These are phyloP conservation scores for Morone saxatilis DNA, from an alignment of 2,113 vertebrate genomes.

Conservation along the genomic window DNA sequence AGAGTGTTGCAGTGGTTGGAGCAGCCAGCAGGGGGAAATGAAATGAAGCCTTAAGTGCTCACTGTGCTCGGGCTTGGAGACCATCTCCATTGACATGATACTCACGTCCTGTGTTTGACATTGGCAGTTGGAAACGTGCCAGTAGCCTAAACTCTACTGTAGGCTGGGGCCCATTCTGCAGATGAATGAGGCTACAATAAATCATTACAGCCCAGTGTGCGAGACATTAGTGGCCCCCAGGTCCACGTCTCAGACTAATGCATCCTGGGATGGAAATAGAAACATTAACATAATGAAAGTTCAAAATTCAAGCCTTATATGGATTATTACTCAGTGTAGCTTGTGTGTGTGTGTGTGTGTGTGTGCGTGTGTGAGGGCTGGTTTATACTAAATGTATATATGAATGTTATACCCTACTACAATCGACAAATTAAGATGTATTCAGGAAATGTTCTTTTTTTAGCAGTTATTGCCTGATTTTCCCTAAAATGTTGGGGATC, in stretches of 20 bases:
- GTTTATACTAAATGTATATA: too few species aligned
- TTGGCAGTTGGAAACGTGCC: conserved; percentile 77
- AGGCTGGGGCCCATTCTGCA: conserved; percentile 31
- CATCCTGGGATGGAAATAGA: conserved; percentile 46
- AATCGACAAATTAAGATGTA: background rate
- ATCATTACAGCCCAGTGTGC: conserved; percentile 32
- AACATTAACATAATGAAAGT: conserved; percentile 10
- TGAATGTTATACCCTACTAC: background rate
- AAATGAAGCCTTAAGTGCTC: conserved; percentile 25
- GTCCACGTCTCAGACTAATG: conserved; percentile 48
- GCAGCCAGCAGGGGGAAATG: conserved; percentile 22
- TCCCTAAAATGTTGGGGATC: background rate
- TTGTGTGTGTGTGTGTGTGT: background rate
- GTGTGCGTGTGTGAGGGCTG: too few species aligned
- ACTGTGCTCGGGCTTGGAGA: background rate
- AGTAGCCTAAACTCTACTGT: conserved; percentile 12
- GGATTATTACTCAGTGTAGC: background rate
- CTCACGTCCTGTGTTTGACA: conserved; percentile 77
- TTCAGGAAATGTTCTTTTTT: background rate
- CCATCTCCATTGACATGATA: conserved; percentile 41
- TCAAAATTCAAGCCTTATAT: conserved; percentile 2
- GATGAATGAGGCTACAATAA: conserved; percentile 47
- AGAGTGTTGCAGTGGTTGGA: background rate
- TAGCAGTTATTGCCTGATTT: background rate
- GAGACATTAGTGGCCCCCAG: conserved; percentile 30